Base-by-base conservation (phyloP, 2,888 invertebrate genomes). In the Leptopterna dolabrata region DNA sequence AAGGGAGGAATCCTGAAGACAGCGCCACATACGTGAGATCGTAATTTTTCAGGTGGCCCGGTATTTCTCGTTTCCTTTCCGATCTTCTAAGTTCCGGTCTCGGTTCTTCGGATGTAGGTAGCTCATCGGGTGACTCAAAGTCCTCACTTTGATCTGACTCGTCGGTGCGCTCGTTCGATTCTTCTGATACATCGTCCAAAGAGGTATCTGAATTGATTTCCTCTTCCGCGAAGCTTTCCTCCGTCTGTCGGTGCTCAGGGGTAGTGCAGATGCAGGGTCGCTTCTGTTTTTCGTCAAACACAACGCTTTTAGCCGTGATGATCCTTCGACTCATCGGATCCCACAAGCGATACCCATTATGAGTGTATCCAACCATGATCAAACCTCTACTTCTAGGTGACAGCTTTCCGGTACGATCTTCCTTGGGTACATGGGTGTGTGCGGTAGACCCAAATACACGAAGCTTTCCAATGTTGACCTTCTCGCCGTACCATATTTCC, bases 371-470 rank as follows among this genome's bases (percentile, higher is more conserved):
- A 11, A 36, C 36, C 41, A 76, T 41, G 2, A 41, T n/a, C 30
- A 76, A 16, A 2, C 41, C 0, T 41, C 9, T 41, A 76, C 76
- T 76, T 1, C 36, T 41, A 1, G 76, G 41, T 0, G 13, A 13
- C 41, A 76, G 41, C 19, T 76, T 76, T 0, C 76, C 55, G 3
- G 4, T 27, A 13, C 81, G 47, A 27, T 81, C 81, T 2, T 47
- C 81, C 30, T 81, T 81, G 6, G 51, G 51, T 16, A 81, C n/a
- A 13, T 29, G 55, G 4, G 63, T 30, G 36, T 36, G 19, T 3
- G 82, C 82, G 7, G 7, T 29, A 0, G 63, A 82, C 0, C 82
- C 82, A 55, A 82, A 82, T 4, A 82, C 82, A 14, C 82, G 82
- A 0, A 82, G 2, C 7, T 82, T 82, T n/a, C 29, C 36, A 0